Evolutionary conservation across 2,888 invertebrate genomes (phyloP), one percentile per base, ranked within the genome.

Genomic region (Campoplex capitator): DNA sequence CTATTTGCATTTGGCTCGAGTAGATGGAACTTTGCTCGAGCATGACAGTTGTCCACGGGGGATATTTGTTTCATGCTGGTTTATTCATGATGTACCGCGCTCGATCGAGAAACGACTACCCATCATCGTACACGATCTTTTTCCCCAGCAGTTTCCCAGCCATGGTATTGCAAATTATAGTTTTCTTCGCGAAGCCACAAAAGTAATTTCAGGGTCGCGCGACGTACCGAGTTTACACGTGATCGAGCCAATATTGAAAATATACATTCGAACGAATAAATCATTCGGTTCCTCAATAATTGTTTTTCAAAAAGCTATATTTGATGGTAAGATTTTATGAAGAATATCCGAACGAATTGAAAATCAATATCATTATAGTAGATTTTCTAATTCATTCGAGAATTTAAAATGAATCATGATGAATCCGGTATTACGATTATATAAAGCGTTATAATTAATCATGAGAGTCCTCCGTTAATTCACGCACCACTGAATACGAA

Each of bases 11-110:
- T 23, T 11, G 23, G 6, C 56, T n/a, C 56, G 23, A 56, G 56
- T 56, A 23, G 56, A 56, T 56, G 4, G 51, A 51, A 51, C 18
- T 23, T 23, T 23, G 23, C 23, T 23, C 23, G 23, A 23, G 23
- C 23, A 38, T 67, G 65, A 81, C 42, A 54, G 76, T 79, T 77
- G 67, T 74, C 75, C 77, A 68, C 70, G 85, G 83, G 83, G 77
- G 83, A 82, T 82, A 84, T 83, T 85, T 32, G 83, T 35, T 62
- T 70, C n/a, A 48, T 23, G 70, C 75, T 88, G 82, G 84, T 70
- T 89, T 89, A 89, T 89, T 89, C 82, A 88, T 83, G 81, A 75
- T 73, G 71, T 54, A 85, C 74, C 16, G 67, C 65, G 58, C 45
- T 88, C 42, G 75, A 75, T 84, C 65, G 70, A 42, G 74, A 83